Conservation (phyloP, 2,113 vertebrate genomes). For the Urocolius indicus region DNA sequence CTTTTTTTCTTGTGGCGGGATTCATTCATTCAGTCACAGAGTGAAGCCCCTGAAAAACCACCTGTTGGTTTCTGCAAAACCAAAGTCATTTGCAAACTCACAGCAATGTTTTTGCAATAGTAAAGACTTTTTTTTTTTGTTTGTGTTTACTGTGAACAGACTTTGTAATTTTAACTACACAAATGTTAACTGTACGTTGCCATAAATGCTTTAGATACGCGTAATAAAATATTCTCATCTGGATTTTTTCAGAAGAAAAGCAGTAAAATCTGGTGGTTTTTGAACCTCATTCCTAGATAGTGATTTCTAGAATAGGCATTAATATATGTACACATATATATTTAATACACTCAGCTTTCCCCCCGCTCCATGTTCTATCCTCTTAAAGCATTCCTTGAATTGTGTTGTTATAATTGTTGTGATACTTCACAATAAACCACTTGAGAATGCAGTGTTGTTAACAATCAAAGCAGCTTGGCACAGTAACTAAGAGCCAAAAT, state of each 20-base stretch:
- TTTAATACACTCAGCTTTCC: not conserved
- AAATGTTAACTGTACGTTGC: not conserved
- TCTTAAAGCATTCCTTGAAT: not conserved
- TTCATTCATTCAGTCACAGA: not conserved
- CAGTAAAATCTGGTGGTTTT: not conserved
- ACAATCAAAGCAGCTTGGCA: not conserved
- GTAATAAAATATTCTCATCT: not conserved
- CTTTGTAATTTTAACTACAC: not conserved
- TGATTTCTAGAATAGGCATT: not conserved
- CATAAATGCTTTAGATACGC: not conserved
- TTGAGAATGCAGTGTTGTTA: not conserved
- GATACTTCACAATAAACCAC: not conserved
- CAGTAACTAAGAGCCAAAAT: not conserved
- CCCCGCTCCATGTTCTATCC: not conserved
- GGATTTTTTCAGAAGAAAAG: not conserved
- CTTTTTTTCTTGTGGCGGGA: not conserved
- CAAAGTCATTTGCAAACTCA: not conserved
- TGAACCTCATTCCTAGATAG: not conserved
- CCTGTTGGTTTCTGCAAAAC: not conserved
- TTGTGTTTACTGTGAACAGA: not conserved
- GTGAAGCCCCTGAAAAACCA: not conserved
- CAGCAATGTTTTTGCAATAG: not conserved
- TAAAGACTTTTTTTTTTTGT: not conserved
- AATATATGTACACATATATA: not conserved
- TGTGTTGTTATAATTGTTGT: not conserved